Conservation (phyloP, 2,797 vertebrate genomes). For the Cygnus olor region DNA sequence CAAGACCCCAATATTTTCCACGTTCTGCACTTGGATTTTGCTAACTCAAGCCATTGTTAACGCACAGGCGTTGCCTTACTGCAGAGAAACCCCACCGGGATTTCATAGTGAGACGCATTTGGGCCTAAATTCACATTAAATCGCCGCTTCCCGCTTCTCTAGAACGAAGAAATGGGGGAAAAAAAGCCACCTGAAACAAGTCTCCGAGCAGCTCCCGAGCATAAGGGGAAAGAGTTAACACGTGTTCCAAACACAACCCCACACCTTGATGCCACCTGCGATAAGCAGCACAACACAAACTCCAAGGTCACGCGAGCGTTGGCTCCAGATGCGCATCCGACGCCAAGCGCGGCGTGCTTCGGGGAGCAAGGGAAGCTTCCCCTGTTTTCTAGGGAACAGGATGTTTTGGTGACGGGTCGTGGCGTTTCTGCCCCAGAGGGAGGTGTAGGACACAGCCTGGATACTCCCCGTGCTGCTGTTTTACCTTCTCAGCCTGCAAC, state of each 20-base stretch:
- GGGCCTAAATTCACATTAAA: neutral
- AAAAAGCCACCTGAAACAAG: neutral
- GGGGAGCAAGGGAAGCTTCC: neutral
- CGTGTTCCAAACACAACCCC: accelerated
- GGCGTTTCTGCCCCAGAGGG: too few species aligned
- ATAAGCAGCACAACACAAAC: neutral
- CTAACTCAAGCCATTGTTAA: too few species aligned
- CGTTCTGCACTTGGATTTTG: neutral
- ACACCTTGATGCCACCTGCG: accelerated
- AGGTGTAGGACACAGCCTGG: too few species aligned
- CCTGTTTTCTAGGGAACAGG: too few species aligned
- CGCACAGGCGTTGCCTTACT: accelerated
- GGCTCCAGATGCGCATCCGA: too few species aligned
- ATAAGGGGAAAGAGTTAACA: neutral
- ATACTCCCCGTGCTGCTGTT: too few species aligned
- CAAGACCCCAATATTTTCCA: neutral
- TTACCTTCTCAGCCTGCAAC: too few species aligned
- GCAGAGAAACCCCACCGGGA: too few species aligned
- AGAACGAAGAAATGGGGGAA: accelerated
- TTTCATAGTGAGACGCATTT: too few species aligned
- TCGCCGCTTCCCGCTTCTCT: neutral
- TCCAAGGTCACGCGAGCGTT: accelerated
- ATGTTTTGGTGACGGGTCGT: too few species aligned
- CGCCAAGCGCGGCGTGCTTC: too few species aligned
- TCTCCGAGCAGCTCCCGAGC: too few species aligned